Conservation (phyloP, 2,888 invertebrate species). For the Dasysyrphus albostriatus region DNA sequence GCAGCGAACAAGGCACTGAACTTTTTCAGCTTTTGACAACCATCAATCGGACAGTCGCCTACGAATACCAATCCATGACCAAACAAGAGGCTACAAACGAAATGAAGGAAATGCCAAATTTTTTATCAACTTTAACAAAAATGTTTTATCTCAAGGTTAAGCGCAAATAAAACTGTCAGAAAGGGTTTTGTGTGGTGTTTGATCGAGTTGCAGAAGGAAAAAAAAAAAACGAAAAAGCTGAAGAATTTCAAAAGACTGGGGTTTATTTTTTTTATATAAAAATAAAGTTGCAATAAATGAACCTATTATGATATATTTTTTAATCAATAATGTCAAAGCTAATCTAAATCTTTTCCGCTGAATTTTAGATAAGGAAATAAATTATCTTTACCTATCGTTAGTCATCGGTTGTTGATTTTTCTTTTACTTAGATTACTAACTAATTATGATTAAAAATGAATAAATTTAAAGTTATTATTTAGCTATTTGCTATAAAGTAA, state of each 20-base stretch:
- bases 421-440: too few relatives aligned
- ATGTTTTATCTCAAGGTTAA: slow-evolving; percentile 84
- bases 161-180: slow-evolving; percentile 24
- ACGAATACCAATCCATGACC: slow-evolving; percentile 86
- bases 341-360: not conserved
- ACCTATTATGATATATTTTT: not conserved
- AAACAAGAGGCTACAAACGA: slow-evolving; percentile 83
- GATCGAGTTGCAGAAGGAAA: not conserved
- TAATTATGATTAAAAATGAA: too few relatives aligned
- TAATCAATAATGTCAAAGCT: not conserved
- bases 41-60: slow-evolving; percentile 87
- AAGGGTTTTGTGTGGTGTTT: not conserved
- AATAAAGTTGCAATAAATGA: too few relatives aligned
- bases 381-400: not conserved
- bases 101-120: slow-evolving; percentile 89
- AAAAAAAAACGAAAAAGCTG: not conserved
- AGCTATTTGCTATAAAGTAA: too few relatives aligned
- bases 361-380: not conserved
- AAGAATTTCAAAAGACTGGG: not conserved
- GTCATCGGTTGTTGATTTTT: not conserved
- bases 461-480: too few relatives aligned
- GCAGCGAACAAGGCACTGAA: slow-evolving; percentile 84
- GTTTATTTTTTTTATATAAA: not conserved
- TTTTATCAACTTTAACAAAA: slow-evolving; percentile 88
- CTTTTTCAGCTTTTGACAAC: slow-evolving; percentile 87